Base-by-base conservation (phyloP, 2,797 vertebrate species). In the Brotogeris chrysoptera region DNA sequence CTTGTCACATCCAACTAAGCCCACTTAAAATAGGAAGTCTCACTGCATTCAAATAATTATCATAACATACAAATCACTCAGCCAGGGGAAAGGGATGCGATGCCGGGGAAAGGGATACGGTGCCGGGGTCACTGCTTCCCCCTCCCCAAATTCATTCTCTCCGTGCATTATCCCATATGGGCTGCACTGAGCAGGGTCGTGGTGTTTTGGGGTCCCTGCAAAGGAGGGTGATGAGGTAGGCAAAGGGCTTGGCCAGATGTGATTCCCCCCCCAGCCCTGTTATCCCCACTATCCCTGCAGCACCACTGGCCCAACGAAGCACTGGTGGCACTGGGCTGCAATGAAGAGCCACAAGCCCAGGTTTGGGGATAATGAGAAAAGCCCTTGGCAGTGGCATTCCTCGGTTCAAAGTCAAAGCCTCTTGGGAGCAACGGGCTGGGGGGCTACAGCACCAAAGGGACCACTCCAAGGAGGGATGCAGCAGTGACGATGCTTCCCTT, bases 1-100 rank as follows among this genome's bases (percentile, higher is more conserved):
- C 81, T 91, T 94, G 92, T 97, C 95, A 95, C 94, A 96, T 97
- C 91, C 95, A 96, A 95, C 94, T 90, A 95, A 97, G 93, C 93
- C 94, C 92, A 80, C 89, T 96, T 80, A 88, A 90, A 95, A 95
- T 69, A 89, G 95, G 94, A 95, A 97, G 88, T 86, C 84, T 53
- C 34, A 18, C 87, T 87, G 61, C 66, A 83, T 92, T 95, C 80
- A 73, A 91, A 77, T 88, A 85, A 82, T 93, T 92, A 93, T 94
- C 86, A 92, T 34, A 38, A 79, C 44, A n/a, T 21, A 83, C 66
- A 88, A 90, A 95, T 84, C 74, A 80, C 85, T 63, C 79, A 27
- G 52, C 69, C 86, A 19, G 52, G 89, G 80, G 91, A 86, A 36
- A 57, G 65, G 90, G 93, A 69, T 10, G 8, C 6, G 1, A 6